phyloP scores from a whole-genome alignment of 2,113 vertebrate species.

The Carollia perspicillata region DNA sequence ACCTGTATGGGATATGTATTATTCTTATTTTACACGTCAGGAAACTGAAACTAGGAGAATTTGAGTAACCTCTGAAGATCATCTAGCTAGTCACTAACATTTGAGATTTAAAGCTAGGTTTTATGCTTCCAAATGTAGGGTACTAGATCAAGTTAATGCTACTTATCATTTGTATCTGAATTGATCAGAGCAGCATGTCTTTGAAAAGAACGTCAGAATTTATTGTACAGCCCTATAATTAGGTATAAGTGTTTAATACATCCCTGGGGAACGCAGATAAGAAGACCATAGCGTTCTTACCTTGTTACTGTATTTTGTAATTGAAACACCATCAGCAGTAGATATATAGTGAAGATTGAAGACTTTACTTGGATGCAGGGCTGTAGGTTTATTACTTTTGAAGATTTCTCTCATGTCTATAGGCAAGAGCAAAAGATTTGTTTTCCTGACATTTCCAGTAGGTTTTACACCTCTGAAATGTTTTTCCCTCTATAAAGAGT shows the following conservation, averaged over 20 bases:
- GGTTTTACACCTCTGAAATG: neutral
- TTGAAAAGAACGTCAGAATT: neutral
- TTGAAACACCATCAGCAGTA: neutral
- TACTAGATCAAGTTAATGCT: neutral
- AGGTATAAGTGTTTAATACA: neutral
- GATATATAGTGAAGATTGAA: neutral
- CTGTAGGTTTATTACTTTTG: conserved; percentile 6
- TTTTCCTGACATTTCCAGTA: neutral
- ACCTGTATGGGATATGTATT: neutral
- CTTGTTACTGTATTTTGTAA: neutral
- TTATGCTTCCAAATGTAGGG: neutral
- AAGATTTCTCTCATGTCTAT: neutral
- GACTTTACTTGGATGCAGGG: neutral
- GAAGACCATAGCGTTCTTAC: neutral
- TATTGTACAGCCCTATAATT: neutral
- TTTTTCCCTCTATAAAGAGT: neutral
- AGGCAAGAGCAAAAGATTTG: neutral
- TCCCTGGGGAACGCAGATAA: neutral
- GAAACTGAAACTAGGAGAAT: neutral
- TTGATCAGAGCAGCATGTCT: neutral
- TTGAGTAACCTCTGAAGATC: neutral
- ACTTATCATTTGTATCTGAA: neutral
- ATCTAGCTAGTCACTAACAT: neutral
- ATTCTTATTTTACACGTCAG: neutral
- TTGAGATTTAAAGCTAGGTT: neutral